Evolutionary conservation across 2,888 invertebrate genomes (phyloP).

Genomic region (Lysandra bellargus): DNA sequence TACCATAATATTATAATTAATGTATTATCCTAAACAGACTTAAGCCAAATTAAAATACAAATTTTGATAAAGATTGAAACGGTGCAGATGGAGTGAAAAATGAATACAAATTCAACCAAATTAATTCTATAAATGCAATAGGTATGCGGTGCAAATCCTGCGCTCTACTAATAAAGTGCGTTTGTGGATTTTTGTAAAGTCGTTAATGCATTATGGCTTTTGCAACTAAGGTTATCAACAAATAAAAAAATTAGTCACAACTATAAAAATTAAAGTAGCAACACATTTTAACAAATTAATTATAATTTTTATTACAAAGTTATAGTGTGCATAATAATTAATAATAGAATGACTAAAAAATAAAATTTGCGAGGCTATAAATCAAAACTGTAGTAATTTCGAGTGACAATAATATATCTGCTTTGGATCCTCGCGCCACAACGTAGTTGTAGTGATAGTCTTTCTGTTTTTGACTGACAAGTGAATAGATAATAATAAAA

Average conservation of each 20-base stretch:
- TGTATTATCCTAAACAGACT: neutral
- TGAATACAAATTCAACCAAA: neutral
- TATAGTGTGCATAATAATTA: too few relatives aligned
- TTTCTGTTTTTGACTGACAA: too few relatives aligned
- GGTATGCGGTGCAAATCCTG: neutral
- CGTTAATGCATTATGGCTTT: constrained; percentile 7
- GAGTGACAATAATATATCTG: too few relatives aligned
- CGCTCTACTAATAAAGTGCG: neutral
- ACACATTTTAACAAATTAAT: neutral
- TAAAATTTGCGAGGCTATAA: neutral
- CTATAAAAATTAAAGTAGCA: neutral
- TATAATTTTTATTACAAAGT: neutral
- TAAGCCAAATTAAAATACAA: neutral
- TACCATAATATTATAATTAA: neutral
- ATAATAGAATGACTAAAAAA: neutral
- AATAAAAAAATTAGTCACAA: constrained; percentile 38
- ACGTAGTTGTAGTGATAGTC: too few relatives aligned
- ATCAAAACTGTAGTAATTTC: neutral
- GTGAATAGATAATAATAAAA: too few relatives aligned
- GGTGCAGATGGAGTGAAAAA: neutral
- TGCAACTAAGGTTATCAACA: neutral
- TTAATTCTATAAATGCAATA: neutral
- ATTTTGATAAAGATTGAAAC: neutral
- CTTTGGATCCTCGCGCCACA: too few relatives aligned
- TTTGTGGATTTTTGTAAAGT: neutral